Evolutionary conservation across 2,888 invertebrate species (phyloP).

Genomic region (Hydrotaea diabolus): DNA sequence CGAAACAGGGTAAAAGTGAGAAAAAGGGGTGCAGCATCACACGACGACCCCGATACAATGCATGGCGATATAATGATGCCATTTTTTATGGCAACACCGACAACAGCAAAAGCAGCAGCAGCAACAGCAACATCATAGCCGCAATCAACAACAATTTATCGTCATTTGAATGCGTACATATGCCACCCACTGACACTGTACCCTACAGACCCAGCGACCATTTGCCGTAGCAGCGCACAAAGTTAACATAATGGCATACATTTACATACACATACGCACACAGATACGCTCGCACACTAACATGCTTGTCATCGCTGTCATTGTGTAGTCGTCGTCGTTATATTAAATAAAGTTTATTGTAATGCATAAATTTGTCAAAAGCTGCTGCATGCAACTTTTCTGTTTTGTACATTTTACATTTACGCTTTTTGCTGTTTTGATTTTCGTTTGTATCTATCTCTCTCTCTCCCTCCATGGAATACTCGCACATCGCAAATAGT

Average conservation of each 20-base stretch:
- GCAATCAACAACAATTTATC: constrained; percentile 2
- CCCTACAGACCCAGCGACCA: not conserved
- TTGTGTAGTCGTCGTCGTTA: not conserved
- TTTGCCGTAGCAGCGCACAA: not conserved
- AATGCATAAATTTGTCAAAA: constrained; percentile 45
- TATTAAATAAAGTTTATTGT: constrained; percentile 53
- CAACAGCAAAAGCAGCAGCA: not conserved
- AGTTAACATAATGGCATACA: constrained; percentile 47
- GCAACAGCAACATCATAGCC: not conserved
- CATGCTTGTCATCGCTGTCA: too few species aligned
- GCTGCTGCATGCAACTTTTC: constrained; percentile 23
- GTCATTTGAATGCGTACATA: not conserved
- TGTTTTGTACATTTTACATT: constrained; percentile 4
- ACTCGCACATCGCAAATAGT: not conserved
- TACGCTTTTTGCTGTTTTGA: too few species aligned
- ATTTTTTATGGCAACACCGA: not conserved
- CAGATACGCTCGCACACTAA: constrained; percentile 27
- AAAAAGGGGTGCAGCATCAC: too few species aligned
- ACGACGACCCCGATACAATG: not conserved
- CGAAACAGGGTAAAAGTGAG: not conserved
- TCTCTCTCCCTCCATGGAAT: too few species aligned
- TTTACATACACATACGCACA: too few species aligned
- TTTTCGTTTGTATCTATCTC: too few species aligned
- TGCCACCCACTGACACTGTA: not conserved
- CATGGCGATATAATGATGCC: not conserved